Evolutionary conservation across 2,888 invertebrate genomes (phyloP).

Genomic region (Carterocephalus palaemon): DNA sequence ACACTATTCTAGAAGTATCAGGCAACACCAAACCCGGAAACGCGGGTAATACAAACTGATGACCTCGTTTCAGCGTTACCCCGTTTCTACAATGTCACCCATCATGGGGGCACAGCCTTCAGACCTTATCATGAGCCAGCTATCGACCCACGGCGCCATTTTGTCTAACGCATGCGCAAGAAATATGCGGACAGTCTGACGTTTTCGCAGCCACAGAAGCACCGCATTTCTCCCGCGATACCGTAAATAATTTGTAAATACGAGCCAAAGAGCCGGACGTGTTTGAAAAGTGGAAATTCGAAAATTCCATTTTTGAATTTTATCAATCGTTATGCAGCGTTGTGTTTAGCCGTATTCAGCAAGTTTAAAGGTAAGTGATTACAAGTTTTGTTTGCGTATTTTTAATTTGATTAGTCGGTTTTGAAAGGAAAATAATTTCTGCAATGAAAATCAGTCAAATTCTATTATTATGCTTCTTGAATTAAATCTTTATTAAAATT

Average conservation of each 20-base stretch:
- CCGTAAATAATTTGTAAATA: slow-evolving; percentile 65
- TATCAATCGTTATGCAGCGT: slow-evolving; percentile 15
- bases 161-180: slow-evolving; percentile 53
- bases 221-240: slow-evolving; percentile 46
- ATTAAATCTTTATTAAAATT: too few species aligned
- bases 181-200: slow-evolving; percentile 69
- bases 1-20: slow-evolving; percentile 29
- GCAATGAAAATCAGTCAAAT: too few species aligned
- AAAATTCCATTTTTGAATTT: slow-evolving; percentile 16
- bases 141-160: slow-evolving; percentile 57
- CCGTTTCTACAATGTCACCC: slow-evolving; percentile 63
- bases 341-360: slow-evolving; percentile 20
- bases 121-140: slow-evolving; percentile 51
- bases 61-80: slow-evolving; percentile 68
- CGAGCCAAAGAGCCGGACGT: slow-evolving; percentile 5
- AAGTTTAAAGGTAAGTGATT: slow-evolving; percentile 20
- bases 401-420: slow-evolving; percentile 19
- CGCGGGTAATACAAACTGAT: slow-evolving; percentile 63
- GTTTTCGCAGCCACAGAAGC: slow-evolving; percentile 53
- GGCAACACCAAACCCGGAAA: slow-evolving; percentile 46
- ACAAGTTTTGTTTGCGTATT: slow-evolving; percentile 16
- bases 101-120: slow-evolving; percentile 64
- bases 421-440: too few species aligned
- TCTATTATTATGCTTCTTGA: too few species aligned
- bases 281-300: slow-evolving; percentile 4